Evolutionary conservation across 2,113 vertebrate species (phyloP).

Genomic region (Petrocephalus zakoni): DNA sequence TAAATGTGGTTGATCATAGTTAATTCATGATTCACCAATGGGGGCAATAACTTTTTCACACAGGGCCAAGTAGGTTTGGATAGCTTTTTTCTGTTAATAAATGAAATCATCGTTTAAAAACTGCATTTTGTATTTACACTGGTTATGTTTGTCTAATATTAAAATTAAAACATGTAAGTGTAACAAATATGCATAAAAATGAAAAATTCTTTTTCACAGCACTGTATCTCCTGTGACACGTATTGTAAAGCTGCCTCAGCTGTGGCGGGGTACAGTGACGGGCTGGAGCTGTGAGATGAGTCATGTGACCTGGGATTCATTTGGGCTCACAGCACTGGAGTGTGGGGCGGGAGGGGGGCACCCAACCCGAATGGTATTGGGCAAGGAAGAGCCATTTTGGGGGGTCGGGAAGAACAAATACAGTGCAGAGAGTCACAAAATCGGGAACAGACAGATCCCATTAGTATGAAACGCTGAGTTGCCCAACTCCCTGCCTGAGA

Average conservation of each 20-base stretch:
- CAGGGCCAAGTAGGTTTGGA: too few species aligned
- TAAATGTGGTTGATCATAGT: too few species aligned
- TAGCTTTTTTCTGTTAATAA: too few species aligned
- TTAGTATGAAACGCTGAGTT: background rate
- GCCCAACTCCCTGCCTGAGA: background rate
- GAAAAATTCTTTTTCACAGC: too few species aligned
- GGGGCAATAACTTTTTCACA: too few species aligned
- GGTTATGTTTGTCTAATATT: too few species aligned
- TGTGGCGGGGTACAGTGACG: background rate
- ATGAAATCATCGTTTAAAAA: too few species aligned
- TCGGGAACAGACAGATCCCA: too few species aligned
- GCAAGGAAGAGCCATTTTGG: background rate
- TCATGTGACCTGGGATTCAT: background rate
- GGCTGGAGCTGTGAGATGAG: background rate
- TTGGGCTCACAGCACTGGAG: background rate
- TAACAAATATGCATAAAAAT: too few species aligned
- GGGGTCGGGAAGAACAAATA: background rate
- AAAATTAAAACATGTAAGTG: too few species aligned
- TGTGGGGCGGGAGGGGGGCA: background rate
- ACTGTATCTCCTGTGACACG: background rate
- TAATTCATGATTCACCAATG: too few species aligned
- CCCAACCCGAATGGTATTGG: background rate
- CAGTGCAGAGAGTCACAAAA: background rate
- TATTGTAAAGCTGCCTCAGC: background rate
- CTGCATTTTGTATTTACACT: too few species aligned